Conservation (phyloP, 2,797 vertebrate species). For the Chiroxiphia lanceolata region DNA sequence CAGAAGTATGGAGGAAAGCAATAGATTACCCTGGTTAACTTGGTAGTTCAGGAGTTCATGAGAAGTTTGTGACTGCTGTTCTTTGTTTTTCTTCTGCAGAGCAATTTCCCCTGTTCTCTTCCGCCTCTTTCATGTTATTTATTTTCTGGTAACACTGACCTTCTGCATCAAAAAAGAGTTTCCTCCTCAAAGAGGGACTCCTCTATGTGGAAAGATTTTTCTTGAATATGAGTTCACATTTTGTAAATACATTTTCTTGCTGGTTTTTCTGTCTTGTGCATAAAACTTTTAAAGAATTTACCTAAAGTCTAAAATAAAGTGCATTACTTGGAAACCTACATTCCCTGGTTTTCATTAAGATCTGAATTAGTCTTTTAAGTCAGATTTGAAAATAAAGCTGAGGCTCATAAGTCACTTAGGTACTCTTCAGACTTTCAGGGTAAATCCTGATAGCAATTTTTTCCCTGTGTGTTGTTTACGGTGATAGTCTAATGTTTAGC, state of each 20-base stretch:
- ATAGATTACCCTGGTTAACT: constrained; percentile 38
- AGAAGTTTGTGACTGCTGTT: constrained; percentile 41
- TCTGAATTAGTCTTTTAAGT: not conserved
- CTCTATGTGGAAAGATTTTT: not conserved
- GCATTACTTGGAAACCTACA: not conserved
- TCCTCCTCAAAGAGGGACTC: not conserved
- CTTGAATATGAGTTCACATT: not conserved
- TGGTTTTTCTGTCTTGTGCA: not conserved
- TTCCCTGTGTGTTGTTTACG: not conserved
- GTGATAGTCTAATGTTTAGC: not conserved
- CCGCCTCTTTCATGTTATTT: constrained; percentile 51
- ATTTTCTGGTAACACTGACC: constrained; percentile 8
- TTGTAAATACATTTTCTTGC: not conserved
- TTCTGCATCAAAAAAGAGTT: not conserved
- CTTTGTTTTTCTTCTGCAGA: constrained; percentile 48
- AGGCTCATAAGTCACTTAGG: not conserved
- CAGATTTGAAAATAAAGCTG: not conserved
- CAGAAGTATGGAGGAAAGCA: not conserved
- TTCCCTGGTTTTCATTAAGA: not conserved
- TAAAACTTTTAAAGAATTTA: no score
- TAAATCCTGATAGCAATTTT: not conserved
- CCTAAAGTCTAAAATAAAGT: no score
- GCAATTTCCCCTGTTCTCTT: constrained; percentile 50
- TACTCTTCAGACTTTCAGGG: not conserved
- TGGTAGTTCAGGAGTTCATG: constrained; percentile 56